Base-by-base conservation (phyloP, 2,888 invertebrate species). In the Lasioglossum vierecki region DNA sequence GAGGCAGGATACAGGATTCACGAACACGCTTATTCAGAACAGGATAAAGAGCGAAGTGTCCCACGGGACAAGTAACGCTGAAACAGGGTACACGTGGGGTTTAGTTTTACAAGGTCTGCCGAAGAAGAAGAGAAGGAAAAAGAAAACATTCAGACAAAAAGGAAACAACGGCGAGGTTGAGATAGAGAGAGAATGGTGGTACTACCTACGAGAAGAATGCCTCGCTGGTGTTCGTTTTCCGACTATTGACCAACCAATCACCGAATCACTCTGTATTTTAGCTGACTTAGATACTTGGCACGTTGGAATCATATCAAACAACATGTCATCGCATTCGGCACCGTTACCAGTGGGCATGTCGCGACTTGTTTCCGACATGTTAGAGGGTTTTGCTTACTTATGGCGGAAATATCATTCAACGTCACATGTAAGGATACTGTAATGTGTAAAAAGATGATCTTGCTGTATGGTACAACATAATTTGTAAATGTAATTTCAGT, bases 231-330 rank as follows among this genome's bases (percentile, higher is more conserved):
- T 91, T 9, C 93, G 92, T 85, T 94, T 93, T 85, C 93, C 95
- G 5, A 90, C 93, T 35, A 94, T 97, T 60, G 98, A 98, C 92
- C 97, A 97, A 91, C 96, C 97, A 60, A 96, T 97, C 0, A 96
- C 97, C 76, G 98, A 98, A 95, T 97, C 98, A 76, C 96, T 98
- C 68, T 98, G 98, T 88, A 97, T 99, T 86, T 96, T 98, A 53
- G 98, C 98, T 0, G 97, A 98, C 93, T 96, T 97, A 88, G 97
- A 97, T 92, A 97, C 96, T 76, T 98, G 98, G 98, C 98, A 95
- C 94, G 95, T 95, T 49, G 94, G 94, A 44, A 88, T 95, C 76
- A 84, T 95, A 49, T 94, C 95, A 1, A 95, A 93, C 80, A 93
- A 92, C 22, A 89, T 91, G 44, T 89, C 93, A 0, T 77, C 82